A percentile compares a stretch with the other conserved stretches of the same genome.
Conservation (phyloP, 2,113 vertebrate species). For the Sebastes fasciatus region DNA sequence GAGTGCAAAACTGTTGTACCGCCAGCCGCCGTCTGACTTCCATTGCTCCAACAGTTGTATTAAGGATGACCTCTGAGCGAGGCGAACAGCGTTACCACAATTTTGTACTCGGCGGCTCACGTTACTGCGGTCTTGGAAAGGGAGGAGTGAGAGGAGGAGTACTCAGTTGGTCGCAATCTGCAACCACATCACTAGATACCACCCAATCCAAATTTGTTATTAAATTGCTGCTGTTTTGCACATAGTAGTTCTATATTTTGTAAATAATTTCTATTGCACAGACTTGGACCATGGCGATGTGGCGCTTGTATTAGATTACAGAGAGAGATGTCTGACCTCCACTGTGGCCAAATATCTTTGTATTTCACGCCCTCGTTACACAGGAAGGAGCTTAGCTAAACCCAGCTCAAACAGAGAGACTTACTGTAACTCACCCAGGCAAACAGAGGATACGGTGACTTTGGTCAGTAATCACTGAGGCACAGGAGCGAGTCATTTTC, state of each 20-base stretch:
- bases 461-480: neutral
- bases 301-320: neutral
- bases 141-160: too few species aligned
- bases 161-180: too few species aligned
- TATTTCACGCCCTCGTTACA: neutral
- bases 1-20: too few species aligned
- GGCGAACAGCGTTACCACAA: too few species aligned
- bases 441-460: neutral
- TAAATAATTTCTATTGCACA: neutral
- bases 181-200: too few species aligned
- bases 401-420: neutral
- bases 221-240: neutral
- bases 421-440: neutral
- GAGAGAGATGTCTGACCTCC: neutral
- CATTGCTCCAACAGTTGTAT: too few species aligned
- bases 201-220: neutral
- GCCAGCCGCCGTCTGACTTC: too few species aligned
- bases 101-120: too few species aligned
- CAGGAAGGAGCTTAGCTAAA: constrained; percentile 1
- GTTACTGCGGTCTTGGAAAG: too few species aligned
- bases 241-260: neutral
- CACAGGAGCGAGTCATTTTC: neutral
- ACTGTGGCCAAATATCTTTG: neutral
- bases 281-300: neutral
- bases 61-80: too few species aligned